phyloP scores from a whole-genome alignment of 1,140 invertebrate genomes.

The Sinella curviseta region DNA sequence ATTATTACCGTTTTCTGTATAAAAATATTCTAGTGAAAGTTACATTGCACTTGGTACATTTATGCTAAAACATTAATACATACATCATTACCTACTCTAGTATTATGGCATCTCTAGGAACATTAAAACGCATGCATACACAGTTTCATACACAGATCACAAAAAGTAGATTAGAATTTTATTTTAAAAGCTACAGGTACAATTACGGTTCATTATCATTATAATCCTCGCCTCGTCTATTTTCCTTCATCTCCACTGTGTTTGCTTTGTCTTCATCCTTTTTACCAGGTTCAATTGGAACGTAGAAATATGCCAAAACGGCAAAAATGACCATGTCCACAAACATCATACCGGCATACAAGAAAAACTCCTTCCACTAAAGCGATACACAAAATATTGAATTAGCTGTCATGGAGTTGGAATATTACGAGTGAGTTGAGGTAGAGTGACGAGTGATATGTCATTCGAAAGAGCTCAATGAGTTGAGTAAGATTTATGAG shows the following conservation, averaged over 20 bases:
- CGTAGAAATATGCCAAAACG: slow-evolving; percentile 66
- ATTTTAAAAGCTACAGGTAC: not conserved
- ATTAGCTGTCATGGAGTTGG: not conserved
- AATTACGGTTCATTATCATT: not conserved
- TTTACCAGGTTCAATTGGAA: slow-evolving; percentile 51
- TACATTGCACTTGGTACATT: not conserved
- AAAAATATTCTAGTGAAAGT: no score
- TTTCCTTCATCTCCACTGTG: slow-evolving; percentile 6
- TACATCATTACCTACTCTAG: not conserved
- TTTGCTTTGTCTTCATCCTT: slow-evolving; percentile 34
- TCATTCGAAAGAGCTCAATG: no score
- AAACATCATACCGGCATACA: slow-evolving; percentile 84
- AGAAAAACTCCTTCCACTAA: slow-evolving; percentile 81
- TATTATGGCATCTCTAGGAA: slow-evolving; percentile 17
- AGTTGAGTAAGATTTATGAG: no score
- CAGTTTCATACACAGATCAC: not conserved
- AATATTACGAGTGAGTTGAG: slow-evolving; percentile 6
- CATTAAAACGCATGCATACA: not conserved
- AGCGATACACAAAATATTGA: slow-evolving; percentile 43
- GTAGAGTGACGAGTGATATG: no score
- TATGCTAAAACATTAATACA: not conserved
- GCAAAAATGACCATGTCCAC: slow-evolving; percentile 78
- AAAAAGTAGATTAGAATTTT: not conserved
- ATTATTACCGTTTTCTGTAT: no score
- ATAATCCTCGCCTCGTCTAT: not conserved